phyloP scores from a whole-genome alignment of 1,140 invertebrate species.

The Pantala flavescens region DNA sequence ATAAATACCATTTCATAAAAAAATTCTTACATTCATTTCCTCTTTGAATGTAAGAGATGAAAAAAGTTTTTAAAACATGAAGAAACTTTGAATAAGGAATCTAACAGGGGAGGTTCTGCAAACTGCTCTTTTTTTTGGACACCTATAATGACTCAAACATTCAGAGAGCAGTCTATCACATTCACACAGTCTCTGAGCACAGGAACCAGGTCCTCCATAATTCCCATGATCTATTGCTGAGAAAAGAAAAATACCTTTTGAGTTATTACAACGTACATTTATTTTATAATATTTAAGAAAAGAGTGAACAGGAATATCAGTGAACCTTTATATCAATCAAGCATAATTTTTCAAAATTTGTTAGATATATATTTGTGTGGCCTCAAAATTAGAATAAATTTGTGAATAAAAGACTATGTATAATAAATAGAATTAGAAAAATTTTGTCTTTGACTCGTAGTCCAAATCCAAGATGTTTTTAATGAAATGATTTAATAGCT shows the following conservation, averaged over 20 bases:
- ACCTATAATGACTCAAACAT: conserved; percentile 63
- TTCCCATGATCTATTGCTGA: conserved; percentile 54
- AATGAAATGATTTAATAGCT: too few relatives aligned
- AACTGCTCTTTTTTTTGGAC: conserved; percentile 56
- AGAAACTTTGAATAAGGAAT: conserved; percentile 54
- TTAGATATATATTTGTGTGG: too few relatives aligned
- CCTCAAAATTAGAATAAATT: too few relatives aligned
- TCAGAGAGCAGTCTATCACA: conserved; percentile 71
- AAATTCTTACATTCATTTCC: too few relatives aligned
- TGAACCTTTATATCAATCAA: conserved; percentile 13
- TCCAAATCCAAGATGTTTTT: too few relatives aligned
- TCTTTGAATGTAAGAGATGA: too few relatives aligned
- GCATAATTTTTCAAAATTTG: background rate
- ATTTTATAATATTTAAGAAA: conserved; percentile 16
- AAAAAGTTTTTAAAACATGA: conserved; percentile 37
- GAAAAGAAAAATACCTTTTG: conserved; percentile 16
- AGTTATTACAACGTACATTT: background rate
- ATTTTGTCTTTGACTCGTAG: too few relatives aligned
- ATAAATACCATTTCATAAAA: too few relatives aligned
- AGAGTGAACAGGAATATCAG: background rate
- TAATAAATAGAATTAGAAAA: too few relatives aligned
- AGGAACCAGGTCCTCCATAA: conserved; percentile 51
- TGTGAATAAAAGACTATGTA: too few relatives aligned
- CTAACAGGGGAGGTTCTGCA: conserved; percentile 59
- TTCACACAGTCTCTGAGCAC: conserved; percentile 69